Evolutionary conservation across 1,140 invertebrate species (phyloP), one percentile per base, ranked within the genome.

Genomic region (Globodera ellingtonae): DNA sequence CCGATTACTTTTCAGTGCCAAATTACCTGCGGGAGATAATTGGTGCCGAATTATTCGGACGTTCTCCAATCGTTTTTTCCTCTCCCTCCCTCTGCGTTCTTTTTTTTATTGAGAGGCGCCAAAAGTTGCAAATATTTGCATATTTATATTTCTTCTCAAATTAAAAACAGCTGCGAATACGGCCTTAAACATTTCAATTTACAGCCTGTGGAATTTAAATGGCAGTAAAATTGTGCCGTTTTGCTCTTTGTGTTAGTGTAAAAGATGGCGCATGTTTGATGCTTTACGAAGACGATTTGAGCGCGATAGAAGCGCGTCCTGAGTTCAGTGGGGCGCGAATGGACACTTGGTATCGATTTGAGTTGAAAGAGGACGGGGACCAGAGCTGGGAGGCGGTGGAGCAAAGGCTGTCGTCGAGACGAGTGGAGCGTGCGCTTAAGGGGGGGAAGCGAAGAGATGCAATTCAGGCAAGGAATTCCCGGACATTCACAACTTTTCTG

Each of bases 211-310:
- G 35, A 35, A 35, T 35, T 65, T 1, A 70, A 70, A 70, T 70
- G 67, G 5, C 24, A 8, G 6, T 47, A 15, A 70, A 70, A 70
- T 44, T 70, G 5, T 15, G 67, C 35, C 67, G 67, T 47, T 47
- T 35, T 70, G 67, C 67, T 2, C 67, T 70, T 44, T 70, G 67
- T 18, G 67, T 70, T 13, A 10, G 24, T 82, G 44, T 70, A 6
- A 13, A 4, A 10, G 46, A 70, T 70, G 35, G 35, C 1, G 4
- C 18, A 5, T 70, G 67, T 47, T 35, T 35, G 21, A 35, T 70
- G 24, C 13, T 70, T 21, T 44, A 70, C 46, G 67, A 70, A 24
- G 67, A 70, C 18, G 67, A 70, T 70, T 70, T 70, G n/a, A 70
- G 24, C 35, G 67, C 67, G 18, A 18, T 70, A 18, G 67, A 70